A percentile compares a stretch with the other conserved stretches of the same genome.
Conservation (phyloP, 2,888 invertebrate species). For the Cyrtodaria siliqua region DNA sequence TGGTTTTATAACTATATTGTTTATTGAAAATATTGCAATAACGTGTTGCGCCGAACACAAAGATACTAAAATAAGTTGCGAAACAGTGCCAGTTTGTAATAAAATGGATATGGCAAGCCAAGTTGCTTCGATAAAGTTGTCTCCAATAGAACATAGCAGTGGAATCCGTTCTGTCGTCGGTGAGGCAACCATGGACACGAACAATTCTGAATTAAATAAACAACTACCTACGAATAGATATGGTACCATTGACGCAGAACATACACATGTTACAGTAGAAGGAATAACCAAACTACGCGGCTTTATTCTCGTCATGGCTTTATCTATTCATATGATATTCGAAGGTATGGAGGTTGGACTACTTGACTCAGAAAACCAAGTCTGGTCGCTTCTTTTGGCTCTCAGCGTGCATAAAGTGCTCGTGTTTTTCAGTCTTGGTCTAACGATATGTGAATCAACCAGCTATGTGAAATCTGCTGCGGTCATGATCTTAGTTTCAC, state of each 20-base stretch:
- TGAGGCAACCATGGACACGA: no score
- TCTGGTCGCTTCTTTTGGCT: constrained; percentile 85
- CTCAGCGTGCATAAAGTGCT: constrained; percentile 88
- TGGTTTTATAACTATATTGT: constrained; percentile 38
- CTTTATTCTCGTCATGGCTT: constrained; percentile 86
- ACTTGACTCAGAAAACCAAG: constrained; percentile 77
- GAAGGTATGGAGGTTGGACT: constrained; percentile 88
- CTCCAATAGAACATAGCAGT: no score
- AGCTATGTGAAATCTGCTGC: constrained; percentile 8
- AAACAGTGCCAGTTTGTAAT: no score
- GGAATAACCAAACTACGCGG: constrained; percentile 77
- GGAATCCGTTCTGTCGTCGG: no score
- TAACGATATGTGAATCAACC: constrained; percentile 50
- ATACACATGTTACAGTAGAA: no score
- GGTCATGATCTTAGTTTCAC: constrained; percentile 12
- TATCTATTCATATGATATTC: constrained; percentile 88
- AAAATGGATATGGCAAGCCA: no score
- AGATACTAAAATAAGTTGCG: no score
- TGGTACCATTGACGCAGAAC: no score
- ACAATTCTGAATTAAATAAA: no score
- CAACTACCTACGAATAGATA: no score
- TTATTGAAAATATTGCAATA: constrained; percentile 35
- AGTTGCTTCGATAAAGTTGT: no score
- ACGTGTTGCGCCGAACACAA: neutral
- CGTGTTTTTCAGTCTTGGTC: constrained; percentile 88